Evolutionary conservation across 2,888 invertebrate species (phyloP), one percentile per base, ranked within the genome.

Genomic region (Anthrax anthrax): DNA sequence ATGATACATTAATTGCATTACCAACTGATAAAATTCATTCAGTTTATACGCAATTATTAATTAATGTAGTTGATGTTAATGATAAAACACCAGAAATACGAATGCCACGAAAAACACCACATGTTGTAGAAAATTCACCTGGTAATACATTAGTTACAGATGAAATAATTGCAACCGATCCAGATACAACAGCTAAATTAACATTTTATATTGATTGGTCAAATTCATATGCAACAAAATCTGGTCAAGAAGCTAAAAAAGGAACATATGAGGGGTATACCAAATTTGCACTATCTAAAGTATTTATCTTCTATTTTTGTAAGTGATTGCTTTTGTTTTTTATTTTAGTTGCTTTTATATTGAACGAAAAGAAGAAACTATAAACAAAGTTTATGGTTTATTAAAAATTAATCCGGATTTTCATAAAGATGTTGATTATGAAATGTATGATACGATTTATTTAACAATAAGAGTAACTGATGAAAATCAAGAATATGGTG

Each of bases 41-140:
- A 43, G 50, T 70, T 0, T 74, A 72, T 12, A 66, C 74, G 1
- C 74, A 77, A 52, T 58, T 81, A 12, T 71, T 70, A 19, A 76
- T 86, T 34, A 69, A 72, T 44, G 70, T 86, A 0, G 55, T 65
- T 8, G 85, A 86, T 63, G 74, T 84, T 39, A 85, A 86, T 62
- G 84, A 86, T 60, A 80, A 80, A 46, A 73, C 77, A 0, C 86
- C 86, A 0, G 71, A 70, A 37, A 71, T 85, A 14, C 62, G 69
- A 48, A 62, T 78, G 70, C 74, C 75, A 4, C 63, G 69, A 18
- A 57, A 58, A 39, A 68, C 67, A 49, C 70, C 75, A 1, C 60
- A 64, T 47, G 70, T 80, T 4, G 62, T 71, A 18, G 81, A 80
- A 62, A 78, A 80, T 56, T 69, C 70, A 1, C 58, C 62, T 1